Conservation (phyloP, 2,888 invertebrate species). For the Flexamia atlantica region DNA sequence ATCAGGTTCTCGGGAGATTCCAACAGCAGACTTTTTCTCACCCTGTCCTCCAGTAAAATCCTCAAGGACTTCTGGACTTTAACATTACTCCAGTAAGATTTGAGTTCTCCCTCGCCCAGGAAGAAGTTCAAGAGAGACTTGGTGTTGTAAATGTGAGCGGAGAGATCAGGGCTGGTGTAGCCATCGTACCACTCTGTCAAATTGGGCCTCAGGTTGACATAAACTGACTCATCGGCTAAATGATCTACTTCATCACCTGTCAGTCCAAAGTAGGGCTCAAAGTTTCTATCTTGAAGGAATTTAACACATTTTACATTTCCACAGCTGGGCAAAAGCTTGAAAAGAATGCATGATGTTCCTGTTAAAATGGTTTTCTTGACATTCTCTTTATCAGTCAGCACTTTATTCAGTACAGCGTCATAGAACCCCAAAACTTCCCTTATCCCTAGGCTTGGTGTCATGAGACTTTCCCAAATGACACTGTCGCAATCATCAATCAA, state of each 20-base stretch:
- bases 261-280: constrained; percentile 13
- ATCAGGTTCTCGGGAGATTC: constrained; percentile 9
- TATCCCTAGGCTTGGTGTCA: neutral
- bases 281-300: constrained; percentile 16
- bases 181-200: constrained; percentile 29
- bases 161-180: constrained; percentile 27
- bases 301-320: neutral
- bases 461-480: neutral
- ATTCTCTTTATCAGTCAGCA: neutral
- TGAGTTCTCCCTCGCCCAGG: neutral
- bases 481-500: constrained; percentile 30
- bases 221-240: neutral
- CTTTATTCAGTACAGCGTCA: neutral
- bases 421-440: constrained; percentile 9
- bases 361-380: constrained; percentile 21
- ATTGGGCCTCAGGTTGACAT: neutral
- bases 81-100: neutral
- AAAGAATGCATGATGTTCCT: neutral
- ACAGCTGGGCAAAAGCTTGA: neutral
- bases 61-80: constrained; percentile 21
- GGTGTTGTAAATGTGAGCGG: constrained; percentile 27
- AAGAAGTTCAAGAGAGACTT: constrained; percentile 6
- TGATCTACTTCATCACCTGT: constrained; percentile 23
- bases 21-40: constrained; percentile 10
- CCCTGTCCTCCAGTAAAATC: constrained; percentile 16